These are phyloP conservation scores for Taeniopygia guttata DNA, from an alignment of 2,797 vertebrate genomes.

Conservation along the genomic window DNA sequence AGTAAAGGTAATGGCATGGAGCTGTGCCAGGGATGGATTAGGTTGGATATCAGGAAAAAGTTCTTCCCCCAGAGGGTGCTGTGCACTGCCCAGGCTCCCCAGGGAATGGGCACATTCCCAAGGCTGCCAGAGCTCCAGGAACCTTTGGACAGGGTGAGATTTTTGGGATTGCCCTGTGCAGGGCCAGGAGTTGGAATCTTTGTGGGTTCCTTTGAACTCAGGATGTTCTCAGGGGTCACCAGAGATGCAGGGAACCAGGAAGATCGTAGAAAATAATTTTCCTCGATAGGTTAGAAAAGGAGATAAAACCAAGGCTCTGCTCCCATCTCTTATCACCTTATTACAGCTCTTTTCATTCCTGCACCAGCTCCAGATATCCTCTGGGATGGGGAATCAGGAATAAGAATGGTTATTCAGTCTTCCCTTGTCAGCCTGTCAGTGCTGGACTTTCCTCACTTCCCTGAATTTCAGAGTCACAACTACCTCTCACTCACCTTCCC, in stretches of 20 bases:
- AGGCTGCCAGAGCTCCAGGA: neutral
- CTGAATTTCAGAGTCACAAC: neutral
- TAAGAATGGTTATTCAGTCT: neutral
- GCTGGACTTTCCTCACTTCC: neutral
- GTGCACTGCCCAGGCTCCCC: neutral
- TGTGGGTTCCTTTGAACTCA: neutral
- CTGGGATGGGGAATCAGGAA: neutral
- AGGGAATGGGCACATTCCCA: neutral
- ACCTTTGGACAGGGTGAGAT: fast-evolving
- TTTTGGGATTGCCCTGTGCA: neutral
- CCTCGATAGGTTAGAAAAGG: neutral
- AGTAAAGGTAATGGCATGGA: fast-evolving
- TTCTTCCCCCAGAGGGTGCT: neutral
- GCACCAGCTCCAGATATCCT: neutral
- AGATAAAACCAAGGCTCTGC: fast-evolving
- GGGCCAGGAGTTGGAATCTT: neutral
- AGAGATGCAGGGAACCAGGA: neutral
- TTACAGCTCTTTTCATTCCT: neutral
- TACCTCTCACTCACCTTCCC: neutral
- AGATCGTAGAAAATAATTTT: neutral
- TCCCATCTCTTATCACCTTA: neutral
- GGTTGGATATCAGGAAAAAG: neutral
- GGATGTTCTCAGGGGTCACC: too few species aligned
- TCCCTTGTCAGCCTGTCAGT: neutral
- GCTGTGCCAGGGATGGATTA: neutral